Base-by-base conservation (phyloP, 2,113 vertebrate genomes). In the Spermophilus dauricus region DNA sequence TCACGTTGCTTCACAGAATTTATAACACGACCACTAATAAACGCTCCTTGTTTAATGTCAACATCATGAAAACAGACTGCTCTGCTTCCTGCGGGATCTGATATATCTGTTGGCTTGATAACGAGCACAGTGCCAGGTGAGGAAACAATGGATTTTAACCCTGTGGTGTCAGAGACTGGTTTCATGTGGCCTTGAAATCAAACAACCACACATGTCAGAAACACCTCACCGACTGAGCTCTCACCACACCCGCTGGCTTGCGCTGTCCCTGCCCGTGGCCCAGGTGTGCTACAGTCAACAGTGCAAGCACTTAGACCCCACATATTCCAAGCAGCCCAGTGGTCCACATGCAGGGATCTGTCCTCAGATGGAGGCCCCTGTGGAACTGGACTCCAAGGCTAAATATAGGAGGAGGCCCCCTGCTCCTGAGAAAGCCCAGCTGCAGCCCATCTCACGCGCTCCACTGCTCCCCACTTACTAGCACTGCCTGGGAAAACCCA, bases 231-330 rank as follows among this genome's bases (percentile, higher is more conserved):
- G 26, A 58, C 20, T 2, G 56, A 13, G 37, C 37, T 32, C 8
- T 0, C 1, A 6, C 45, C 0, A 32, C 20, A 14, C 11, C 8
- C 0, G 0, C 39, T 0, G n/a, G 30, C 0, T 34, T 10, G 30
- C 9, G 18, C 58, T 53, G 17, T 85, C 65, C 26, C 16, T 24
- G 20, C 1, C 7, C 8, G 2, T 2, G 11, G 24, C 4, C 58
- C 18, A 76, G 14, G 69, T 34, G 45, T 63, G 75, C 78, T n/a
- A n/a, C 2, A 78, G 61, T 65, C 53, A 58, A 90, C 81, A 48
- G 45, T 5, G 77, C 45, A 16, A 13, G 30, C n/a, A n/a, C 2
- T 10, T 17, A 70, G 22, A 10, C 48, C 16, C 20, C 14, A 42
- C 34, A 5, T 6, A 14, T 28, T 72, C 91, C 76, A 51, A 63